Conservation (phyloP, 2,888 invertebrate species). For the Hyppa rectilinea region DNA sequence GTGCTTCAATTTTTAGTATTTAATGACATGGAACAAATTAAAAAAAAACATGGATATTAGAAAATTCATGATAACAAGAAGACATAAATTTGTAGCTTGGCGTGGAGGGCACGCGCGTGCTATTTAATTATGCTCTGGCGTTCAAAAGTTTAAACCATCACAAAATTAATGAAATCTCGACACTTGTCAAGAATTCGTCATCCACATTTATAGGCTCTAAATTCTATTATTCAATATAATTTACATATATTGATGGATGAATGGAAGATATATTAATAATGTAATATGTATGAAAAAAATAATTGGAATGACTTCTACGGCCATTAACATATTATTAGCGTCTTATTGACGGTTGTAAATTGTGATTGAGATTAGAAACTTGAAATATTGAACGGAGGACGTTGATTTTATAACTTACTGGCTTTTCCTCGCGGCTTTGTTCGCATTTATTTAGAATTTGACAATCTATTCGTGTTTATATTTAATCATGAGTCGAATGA, state of each 20-base stretch:
- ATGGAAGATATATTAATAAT: slow-evolving; percentile 26
- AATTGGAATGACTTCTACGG: slow-evolving; percentile 45
- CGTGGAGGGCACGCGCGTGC: too few species aligned
- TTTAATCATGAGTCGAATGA: too few species aligned
- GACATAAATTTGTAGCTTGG: too few species aligned
- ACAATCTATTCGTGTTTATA: too few species aligned
- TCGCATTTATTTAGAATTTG: too few species aligned
- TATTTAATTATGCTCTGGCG: too few species aligned
- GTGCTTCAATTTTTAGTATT: too few species aligned
- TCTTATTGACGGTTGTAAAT: slow-evolving; percentile 42
- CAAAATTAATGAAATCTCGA: slow-evolving; percentile 18
- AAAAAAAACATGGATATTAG: too few species aligned
- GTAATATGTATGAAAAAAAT: slow-evolving; percentile 42
- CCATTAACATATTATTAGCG: slow-evolving; percentile 52
- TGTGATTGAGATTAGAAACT: slow-evolving; percentile 41
- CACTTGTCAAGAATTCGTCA: slow-evolving; percentile 27
- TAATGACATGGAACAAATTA: too few species aligned
- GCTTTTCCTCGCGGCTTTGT: too few species aligned
- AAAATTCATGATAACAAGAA: too few species aligned
- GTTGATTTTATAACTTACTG: not conserved
- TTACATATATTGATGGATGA: slow-evolving; percentile 45
- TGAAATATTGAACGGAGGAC: not conserved
- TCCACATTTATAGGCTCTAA: slow-evolving; percentile 3
- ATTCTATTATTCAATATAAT: slow-evolving; percentile 26
- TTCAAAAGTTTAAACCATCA: too few species aligned